Percentiles rank a stretch among this genome's conserved stretches.
Conservation (phyloP, 2,888 invertebrate genomes). For the Microdon myrmicae region DNA sequence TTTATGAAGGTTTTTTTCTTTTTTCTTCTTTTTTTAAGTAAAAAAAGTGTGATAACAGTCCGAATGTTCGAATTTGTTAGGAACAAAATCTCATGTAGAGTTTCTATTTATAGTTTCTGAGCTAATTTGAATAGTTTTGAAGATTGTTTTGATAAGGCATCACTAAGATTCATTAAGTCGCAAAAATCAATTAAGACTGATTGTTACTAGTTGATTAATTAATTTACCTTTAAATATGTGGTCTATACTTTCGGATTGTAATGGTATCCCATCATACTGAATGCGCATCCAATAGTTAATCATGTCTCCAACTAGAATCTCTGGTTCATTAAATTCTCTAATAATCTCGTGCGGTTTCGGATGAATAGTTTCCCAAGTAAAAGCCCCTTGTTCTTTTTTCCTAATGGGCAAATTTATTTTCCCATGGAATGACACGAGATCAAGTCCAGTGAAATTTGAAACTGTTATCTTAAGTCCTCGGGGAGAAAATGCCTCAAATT, state of each 20-base stretch:
- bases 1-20: no score
- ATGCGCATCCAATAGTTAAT: slow-evolving; percentile 35
- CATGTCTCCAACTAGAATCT: slow-evolving; percentile 23
- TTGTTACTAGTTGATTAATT: no score
- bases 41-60: no score
- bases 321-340: slow-evolving; percentile 11
- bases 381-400: slow-evolving; percentile 9
- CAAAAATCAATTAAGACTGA: no score
- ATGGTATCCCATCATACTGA: slow-evolving; percentile 17
- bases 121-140: no score
- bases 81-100: no score
- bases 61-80: no score
- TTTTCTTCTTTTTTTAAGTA: no score
- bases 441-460: slow-evolving; percentile 5
- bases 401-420: slow-evolving; percentile 21
- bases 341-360: slow-evolving; percentile 1
- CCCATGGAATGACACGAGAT: slow-evolving; percentile 22
- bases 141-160: no score
- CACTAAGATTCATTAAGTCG: no score
- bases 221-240: slow-evolving; percentile 27
- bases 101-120: no score
- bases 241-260: slow-evolving; percentile 12
- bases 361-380: slow-evolving; percentile 9
- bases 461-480: slow-evolving; percentile 10
- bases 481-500: slow-evolving; percentile 22